Conservation (phyloP, 1,140 invertebrate genomes). For the Drosophila fuyamai region DNA sequence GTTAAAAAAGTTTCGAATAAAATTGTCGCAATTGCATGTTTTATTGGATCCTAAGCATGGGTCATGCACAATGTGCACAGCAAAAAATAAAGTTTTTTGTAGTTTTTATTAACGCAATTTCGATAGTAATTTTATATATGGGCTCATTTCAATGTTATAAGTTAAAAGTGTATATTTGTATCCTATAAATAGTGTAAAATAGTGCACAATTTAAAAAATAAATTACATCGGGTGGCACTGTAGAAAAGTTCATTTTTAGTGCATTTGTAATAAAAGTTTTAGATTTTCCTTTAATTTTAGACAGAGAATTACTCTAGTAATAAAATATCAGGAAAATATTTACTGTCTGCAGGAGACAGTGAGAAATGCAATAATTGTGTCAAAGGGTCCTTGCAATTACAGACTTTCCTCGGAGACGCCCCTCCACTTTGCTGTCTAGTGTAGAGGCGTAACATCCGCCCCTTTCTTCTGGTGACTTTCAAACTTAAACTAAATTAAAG, state of each 20-base stretch:
- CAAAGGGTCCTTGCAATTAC: conserved; percentile 36
- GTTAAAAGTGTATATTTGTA: too few relatives aligned
- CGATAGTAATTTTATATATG: too few relatives aligned
- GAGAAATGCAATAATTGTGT: conserved; percentile 66
- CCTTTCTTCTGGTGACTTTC: conserved; percentile 12
- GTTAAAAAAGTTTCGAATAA: conserved; percentile 55
- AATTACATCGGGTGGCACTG: too few relatives aligned
- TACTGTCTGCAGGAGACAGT: background rate
- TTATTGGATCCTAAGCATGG: conserved; percentile 38
- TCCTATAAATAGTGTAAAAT: too few relatives aligned
- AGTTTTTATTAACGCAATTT: too few relatives aligned
- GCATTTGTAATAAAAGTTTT: background rate
- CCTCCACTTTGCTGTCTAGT: conserved; percentile 11
- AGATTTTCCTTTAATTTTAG: background rate
- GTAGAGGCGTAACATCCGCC: conserved; percentile 3
- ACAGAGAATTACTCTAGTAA: background rate
- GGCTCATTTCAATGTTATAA: too few relatives aligned
- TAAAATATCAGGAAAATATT: background rate
- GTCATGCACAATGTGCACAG: background rate
- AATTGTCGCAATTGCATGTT: conserved; percentile 66
- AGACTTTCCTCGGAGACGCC: background rate
- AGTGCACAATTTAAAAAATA: too few relatives aligned
- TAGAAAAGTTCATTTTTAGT: too few relatives aligned
- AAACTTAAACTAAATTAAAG: conserved; percentile 60
- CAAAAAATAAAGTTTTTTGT: background rate